Conservation (phyloP, 2,113 vertebrate species). For the Cavia porcellus region DNA sequence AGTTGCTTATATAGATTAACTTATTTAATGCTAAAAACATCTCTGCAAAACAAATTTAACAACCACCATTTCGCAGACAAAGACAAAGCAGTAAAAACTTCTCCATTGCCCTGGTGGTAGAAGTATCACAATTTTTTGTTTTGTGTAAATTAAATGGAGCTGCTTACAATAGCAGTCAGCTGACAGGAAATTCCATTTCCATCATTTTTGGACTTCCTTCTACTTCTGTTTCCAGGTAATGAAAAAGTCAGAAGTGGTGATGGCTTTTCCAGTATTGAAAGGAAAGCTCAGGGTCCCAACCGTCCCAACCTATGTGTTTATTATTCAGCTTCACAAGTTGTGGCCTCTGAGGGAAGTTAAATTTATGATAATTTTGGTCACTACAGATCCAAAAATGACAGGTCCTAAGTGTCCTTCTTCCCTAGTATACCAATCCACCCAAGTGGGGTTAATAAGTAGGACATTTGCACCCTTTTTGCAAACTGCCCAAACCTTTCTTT, state of each 20-base stretch:
- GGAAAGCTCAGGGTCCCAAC: not conserved
- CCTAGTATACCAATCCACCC: not conserved
- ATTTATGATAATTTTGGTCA: not conserved
- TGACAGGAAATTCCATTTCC: conserved; percentile 55
- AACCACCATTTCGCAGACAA: conserved; percentile 7
- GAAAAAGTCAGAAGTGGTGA: not conserved
- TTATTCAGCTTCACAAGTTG: not conserved
- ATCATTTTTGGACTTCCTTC: conserved; percentile 13
- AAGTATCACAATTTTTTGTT: conserved; percentile 23
- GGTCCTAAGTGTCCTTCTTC: not conserved
- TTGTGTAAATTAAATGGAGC: conserved; percentile 6
- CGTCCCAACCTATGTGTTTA: not conserved
- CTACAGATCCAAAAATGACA: not conserved
- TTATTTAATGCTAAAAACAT: conserved; percentile 32
- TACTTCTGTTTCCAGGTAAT: not conserved
- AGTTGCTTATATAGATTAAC: not conserved
- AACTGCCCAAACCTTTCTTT: not conserved
- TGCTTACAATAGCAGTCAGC: not conserved
- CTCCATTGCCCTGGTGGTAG: not conserved
- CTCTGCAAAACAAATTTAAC: not conserved
- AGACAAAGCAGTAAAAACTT: not conserved
- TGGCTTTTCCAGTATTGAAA: conserved; percentile 35
- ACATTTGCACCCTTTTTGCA: not conserved
- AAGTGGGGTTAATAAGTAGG: not conserved
- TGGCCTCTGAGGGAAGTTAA: not conserved